Evolutionary conservation across 2,113 vertebrate genomes (phyloP), one percentile per base, ranked within the genome.

Genomic region (Aphyosemion australe): DNA sequence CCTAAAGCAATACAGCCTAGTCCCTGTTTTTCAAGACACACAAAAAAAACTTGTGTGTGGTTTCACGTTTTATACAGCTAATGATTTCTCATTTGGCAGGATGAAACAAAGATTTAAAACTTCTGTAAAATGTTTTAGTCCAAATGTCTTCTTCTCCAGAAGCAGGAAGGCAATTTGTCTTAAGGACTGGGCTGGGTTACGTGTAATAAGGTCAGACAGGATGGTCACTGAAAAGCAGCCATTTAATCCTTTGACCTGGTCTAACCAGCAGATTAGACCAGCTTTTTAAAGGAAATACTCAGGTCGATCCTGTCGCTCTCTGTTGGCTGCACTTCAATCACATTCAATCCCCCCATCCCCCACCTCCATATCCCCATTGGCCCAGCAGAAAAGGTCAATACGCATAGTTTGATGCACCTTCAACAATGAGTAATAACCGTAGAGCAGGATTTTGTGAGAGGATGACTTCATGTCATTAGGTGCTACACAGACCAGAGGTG

Each of bases 231-330:
- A 78, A 77, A 45, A 73, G 34, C 71, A 60, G 55, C 64, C 50
- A 0, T 81, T 80, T 85, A 88, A 90, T 89, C 85, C 78, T 55
- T 68, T 69, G 85, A 83, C 78, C 81, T 67, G 74, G 74, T 71
- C 81, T 71, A 80, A 76, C 79, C 74, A 57, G 62, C 76, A 85
- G 84, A 87, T 89, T 87, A 89, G 59, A 65, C 26, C 61, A 49
- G 79, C 52, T 73, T 73, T 66, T 77, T 78, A 53, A 57, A 66
- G 79, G 73, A 74, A 77, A 85, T 76, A 70, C 77, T 77, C 65
- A 55, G 78, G 79, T 81, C 45, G 67, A 72, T 88, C 68, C 78
- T 63, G 78, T 79, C 61, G 6, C 69, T 74, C 79, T 83, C 71
- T 84, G 69, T 70, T 84, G 80, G 65, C 78, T 80, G 74, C 69